Base-by-base conservation (phyloP, 92 coral and sea anemone genomes). In the Desmophyllum pertusum region DNA sequence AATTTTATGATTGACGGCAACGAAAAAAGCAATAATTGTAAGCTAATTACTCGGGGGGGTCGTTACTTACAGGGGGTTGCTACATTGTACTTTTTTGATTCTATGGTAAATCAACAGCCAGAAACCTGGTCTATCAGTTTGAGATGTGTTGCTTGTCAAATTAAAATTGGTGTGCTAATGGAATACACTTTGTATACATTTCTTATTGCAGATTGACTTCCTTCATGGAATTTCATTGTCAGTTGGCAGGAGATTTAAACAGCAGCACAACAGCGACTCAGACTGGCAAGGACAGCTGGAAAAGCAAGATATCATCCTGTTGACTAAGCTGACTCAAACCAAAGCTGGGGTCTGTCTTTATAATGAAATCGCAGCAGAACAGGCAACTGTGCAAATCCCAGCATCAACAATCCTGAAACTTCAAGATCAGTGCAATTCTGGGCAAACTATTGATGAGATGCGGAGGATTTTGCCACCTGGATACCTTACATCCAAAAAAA, bases 131-230 rank as follows among this genome's bases (percentile, higher is more conserved):
- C 6, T 64, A 35, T 11, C 39, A 64, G 15, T 0, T 29, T 2
- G 39, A 31, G 41, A 65, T 10, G 5, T 9, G 9, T 17, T 69
- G 0, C 37, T 37, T 3, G 37, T 31, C 10, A 9, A 13, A 65
- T 2, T 13, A 31, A 6, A 17, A 65, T 17, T 3, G 2, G 19
- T 31, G 15, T 23, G 65, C 9, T 65, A 41, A 31, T 65, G 31
- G 66, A 23, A 59, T 23, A 21, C 55, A 11, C 15, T 11, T 11
- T 15, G 31, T n/a, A n/a, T n/a, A n/a, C 29, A 59, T 4, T 30
- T 66, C n/a, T 13, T 31, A 66, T 66, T 70, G n/a, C 33, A 70
- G 50, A 70, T 70, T 37, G 75, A 70, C 50, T 5, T 70, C 14
- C 75, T 70, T 1, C 75, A 18, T 37, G 75, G 75, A 29, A 70